Conservation (phyloP, 2,888 invertebrate species). For the Cantharis flavilabris region DNA sequence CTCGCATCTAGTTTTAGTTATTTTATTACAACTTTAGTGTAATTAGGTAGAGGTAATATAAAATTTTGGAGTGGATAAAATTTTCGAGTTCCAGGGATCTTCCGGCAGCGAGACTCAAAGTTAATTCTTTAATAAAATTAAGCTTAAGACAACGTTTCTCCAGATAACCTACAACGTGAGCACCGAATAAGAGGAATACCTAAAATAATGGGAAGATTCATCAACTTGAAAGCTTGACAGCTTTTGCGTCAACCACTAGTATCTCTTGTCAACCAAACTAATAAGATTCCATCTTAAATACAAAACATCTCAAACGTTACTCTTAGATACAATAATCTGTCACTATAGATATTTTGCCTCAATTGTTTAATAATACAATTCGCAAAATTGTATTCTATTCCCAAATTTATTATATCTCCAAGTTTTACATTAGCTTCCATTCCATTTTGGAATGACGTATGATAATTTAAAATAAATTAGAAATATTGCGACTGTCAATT, state of each 20-base stretch:
- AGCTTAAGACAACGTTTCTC: conserved; percentile 15
- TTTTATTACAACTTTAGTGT: conserved; percentile 15
- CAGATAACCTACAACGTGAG: conserved; percentile 20
- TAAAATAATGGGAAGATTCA: conserved; percentile 27
- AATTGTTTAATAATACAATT: not conserved
- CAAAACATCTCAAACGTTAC: conserved; percentile 18
- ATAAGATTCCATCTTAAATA: conserved; percentile 24
- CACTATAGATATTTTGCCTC: not conserved
- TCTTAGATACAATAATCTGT: conserved; percentile 7
- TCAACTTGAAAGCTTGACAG: conserved; percentile 24
- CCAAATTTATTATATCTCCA: not conserved
- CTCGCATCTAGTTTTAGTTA: conserved; percentile 10
- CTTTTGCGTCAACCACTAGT: conserved; percentile 20
- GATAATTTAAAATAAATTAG: conserved; percentile 2
- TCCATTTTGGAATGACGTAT: not conserved
- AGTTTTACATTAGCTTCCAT: not conserved
- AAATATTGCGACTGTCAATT: conserved; percentile 4
- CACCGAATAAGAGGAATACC: conserved; percentile 11
- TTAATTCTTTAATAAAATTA: conserved; percentile 25
- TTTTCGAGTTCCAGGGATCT: conserved; percentile 14
- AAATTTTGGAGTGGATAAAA: conserved; percentile 21
- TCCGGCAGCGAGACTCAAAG: conserved; percentile 17
- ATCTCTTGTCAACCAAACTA: conserved; percentile 23
- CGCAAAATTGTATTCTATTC: not conserved
- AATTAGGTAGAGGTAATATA: conserved; percentile 20